phyloP scores from a whole-genome alignment of 2,797 vertebrate genomes.

The Megalops cyprinoides region DNA sequence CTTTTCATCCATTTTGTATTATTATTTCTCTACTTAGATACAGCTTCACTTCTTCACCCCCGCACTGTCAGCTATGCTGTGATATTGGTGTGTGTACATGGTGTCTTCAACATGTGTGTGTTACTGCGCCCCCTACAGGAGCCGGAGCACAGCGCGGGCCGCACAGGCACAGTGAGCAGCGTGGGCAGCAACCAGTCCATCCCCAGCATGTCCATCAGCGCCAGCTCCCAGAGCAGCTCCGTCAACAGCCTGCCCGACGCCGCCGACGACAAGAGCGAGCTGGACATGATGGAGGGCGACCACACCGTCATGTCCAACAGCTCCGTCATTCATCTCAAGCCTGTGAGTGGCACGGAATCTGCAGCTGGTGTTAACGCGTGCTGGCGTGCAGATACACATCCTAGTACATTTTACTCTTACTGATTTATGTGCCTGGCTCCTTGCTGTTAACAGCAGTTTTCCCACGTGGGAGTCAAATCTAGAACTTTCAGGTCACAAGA shows the following conservation, averaged over 20 bases:
- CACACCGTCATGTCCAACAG: slow-evolving; percentile 98
- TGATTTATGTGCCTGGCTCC: no score
- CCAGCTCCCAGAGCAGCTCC: slow-evolving; percentile 99
- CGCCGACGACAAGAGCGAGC: slow-evolving; percentile 92
- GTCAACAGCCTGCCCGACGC: slow-evolving; percentile 98
- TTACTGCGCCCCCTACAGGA: slow-evolving; percentile 72
- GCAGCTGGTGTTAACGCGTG: no score
- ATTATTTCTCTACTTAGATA: no score
- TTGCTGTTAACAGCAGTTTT: no score
- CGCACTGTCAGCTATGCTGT: no score
- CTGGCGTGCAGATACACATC: no score
- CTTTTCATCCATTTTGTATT: no score
- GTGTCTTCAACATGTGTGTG: no score
- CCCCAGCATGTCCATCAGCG: slow-evolving; percentile 99
- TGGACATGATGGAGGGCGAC: slow-evolving; percentile 94
- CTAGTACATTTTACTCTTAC: no score
- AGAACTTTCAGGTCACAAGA: not conserved
- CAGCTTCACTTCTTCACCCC: no score
- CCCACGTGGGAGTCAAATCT: not conserved
- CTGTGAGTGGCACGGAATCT: slow-evolving; percentile 81
- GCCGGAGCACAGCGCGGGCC: slow-evolving; percentile 85
- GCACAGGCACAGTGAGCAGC: slow-evolving; percentile 96
- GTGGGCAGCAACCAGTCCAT: slow-evolving; percentile 99
- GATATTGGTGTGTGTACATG: no score
- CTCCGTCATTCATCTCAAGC: slow-evolving; percentile 95